Base-by-base conservation (phyloP, 2,797 vertebrate species). In the Arnoldichthys spilopterus region DNA sequence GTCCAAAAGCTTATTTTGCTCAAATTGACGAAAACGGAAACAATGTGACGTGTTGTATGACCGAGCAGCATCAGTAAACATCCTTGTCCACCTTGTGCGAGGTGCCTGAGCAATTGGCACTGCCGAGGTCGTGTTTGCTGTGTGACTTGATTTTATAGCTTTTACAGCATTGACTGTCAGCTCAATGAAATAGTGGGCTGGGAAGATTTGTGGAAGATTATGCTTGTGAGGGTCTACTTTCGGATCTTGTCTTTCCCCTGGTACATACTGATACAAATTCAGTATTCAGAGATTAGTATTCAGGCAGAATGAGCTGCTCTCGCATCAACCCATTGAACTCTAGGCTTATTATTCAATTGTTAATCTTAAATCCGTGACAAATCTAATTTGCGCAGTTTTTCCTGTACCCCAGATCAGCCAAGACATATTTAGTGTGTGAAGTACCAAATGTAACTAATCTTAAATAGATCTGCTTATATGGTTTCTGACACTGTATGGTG, bases 11-110 rank as follows among this genome's bases (percentile, higher is more conserved):
- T 70, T 54, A 53, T 32, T 70, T n/a, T 70, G 47, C 28, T 34
- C 9, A 34, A n/a, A n/a, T 20, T 26, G 37, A 45, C n/a, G n/a
- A 63, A 20, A 16, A 63, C 32, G 32, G 59, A 32, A 28, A 7
- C 0, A 0, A 16, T 49, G 51, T 34, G 28, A 28, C 1, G 30
- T 71, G 28, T 32, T 37, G 24, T 0, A 22, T 70, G 68, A 71
- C 5, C 22, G 8, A 6, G 18, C 43, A 30, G 4, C 67, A 7
- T 3, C 11, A 18, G 68, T 71, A 54, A 34, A 72, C 32, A 56
- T 56, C 69, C 51, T 72, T 40, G 20, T 32, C 28, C 20, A 34
- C 47, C 68, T 34, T 53, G 16, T 28, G 66, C 2, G 66, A 69
- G 37, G 24, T 26, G 6, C 66, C 53, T 8, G 18, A 51, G 12